Conservation (phyloP, 2,797 vertebrate genomes). For the Cephalopachus bancanus region DNA sequence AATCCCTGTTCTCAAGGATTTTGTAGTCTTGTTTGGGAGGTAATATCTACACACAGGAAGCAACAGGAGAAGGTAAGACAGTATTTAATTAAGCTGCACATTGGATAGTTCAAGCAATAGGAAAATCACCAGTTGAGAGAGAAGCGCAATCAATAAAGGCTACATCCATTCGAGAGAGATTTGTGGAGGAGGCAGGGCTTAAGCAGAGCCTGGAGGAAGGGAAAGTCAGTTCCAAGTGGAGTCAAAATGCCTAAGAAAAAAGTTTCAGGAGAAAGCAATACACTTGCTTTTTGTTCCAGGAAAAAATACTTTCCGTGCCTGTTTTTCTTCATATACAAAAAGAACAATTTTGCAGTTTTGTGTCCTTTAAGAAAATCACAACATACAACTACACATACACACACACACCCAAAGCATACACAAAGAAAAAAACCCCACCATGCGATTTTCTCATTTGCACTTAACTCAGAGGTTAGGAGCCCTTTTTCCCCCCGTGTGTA, state of each 20-base stretch:
- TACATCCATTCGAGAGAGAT: neutral
- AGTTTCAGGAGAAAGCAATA: neutral
- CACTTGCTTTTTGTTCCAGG: neutral
- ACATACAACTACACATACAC: neutral
- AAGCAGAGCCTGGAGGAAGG: neutral
- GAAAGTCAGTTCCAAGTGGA: neutral
- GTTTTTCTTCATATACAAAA: conserved; percentile 58
- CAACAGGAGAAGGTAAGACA: conserved; percentile 10
- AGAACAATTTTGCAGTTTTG: conserved; percentile 32
- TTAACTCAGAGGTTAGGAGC: conserved; percentile 59
- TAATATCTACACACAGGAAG: conserved; percentile 41
- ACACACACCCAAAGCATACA: neutral
- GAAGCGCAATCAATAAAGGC: neutral
- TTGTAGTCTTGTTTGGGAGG: neutral
- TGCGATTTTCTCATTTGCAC: conserved; percentile 78
- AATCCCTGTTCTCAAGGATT: neutral
- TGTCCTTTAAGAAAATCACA: conserved; percentile 52
- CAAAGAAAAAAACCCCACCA: conserved; percentile 58
- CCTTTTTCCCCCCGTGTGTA: conserved; percentile 62
- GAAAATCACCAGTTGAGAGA: neutral
- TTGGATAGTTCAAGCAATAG: neutral
- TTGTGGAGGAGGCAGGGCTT: neutral
- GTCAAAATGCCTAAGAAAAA: conserved; percentile 4
- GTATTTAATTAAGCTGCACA: conserved; percentile 47
- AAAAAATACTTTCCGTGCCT: neutral